phyloP scores from a whole-genome alignment of 2,113 vertebrate genomes.

The Anolis carolinensis region DNA sequence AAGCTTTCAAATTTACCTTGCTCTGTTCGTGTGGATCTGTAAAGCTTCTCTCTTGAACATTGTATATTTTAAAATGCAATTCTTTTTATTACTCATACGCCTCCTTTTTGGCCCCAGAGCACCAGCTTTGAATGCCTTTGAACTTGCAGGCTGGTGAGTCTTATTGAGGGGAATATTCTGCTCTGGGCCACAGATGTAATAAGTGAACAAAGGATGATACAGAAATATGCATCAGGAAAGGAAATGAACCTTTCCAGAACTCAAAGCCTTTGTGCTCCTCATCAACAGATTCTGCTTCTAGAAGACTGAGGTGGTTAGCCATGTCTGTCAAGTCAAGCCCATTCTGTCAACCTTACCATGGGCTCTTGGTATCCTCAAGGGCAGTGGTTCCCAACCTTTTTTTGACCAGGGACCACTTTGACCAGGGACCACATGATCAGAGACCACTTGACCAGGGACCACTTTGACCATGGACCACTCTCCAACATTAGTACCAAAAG shows the following conservation, averaged over 20 bases:
- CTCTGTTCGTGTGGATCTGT: slow-evolving; percentile 50
- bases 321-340: not conserved
- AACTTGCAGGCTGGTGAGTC: slow-evolving; percentile 24
- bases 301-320: not conserved
- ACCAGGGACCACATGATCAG: too few species aligned
- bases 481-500: too few species aligned
- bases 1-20: slow-evolving; percentile 54
- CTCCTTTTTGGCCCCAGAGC: slow-evolving; percentile 55
- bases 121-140: slow-evolving; percentile 41
- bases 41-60: slow-evolving; percentile 50
- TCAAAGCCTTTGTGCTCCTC: not conserved
- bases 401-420: too few species aligned
- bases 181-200: slow-evolving; percentile 21
- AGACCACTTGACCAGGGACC: too few species aligned
- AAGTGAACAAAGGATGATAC: slow-evolving; percentile 7
- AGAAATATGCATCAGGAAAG: fast-evolving
- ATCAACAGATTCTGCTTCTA: not conserved
- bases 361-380: too few species aligned
- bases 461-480: too few species aligned
- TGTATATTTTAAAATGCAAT: slow-evolving; percentile 62
- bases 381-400: too few species aligned
- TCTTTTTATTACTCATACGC: slow-evolving; percentile 64
- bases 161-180: slow-evolving; percentile 51
- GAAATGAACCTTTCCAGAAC: not conserved
- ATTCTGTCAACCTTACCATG: not conserved